These are phyloP conservation scores for Halictus rubicundus DNA, from an alignment of 1,140 invertebrate species.

Conservation along the genomic window DNA sequence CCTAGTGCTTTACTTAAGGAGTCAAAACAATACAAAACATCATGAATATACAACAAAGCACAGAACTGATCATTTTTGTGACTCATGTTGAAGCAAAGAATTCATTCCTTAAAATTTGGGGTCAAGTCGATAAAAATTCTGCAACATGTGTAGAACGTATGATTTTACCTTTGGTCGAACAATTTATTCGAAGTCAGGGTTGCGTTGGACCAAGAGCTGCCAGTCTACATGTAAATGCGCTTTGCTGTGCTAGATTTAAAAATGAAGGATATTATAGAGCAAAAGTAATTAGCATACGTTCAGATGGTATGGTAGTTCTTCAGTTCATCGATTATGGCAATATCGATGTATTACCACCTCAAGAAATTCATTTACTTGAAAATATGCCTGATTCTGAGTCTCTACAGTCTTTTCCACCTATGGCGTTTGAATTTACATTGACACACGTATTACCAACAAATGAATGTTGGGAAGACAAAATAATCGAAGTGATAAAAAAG, in stretches of 20 bases:
- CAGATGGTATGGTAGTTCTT: conserved; percentile 81
- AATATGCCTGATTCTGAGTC: conserved; percentile 76
- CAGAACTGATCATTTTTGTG: conserved; percentile 76
- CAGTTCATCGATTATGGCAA: conserved; percentile 88
- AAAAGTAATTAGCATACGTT: conserved; percentile 78
- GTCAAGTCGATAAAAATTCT: conserved; percentile 82
- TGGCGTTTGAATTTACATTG: conserved; percentile 83
- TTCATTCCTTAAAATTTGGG: conserved; percentile 85
- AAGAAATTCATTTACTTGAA: conserved; percentile 82
- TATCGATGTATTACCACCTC: conserved; percentile 80
- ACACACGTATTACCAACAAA: conserved; percentile 79
- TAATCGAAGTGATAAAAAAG: conserved; percentile 79
- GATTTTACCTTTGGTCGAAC: conserved; percentile 76
- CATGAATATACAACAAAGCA: conserved; percentile 34
- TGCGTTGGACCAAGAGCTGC: conserved; percentile 67
- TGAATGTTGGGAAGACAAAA: conserved; percentile 78
- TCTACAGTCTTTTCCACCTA: conserved; percentile 80
- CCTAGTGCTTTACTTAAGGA: neutral
- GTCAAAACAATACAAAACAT: conserved; percentile 8
- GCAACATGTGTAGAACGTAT: conserved; percentile 81
- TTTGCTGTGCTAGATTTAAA: conserved; percentile 85
- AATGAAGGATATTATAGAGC: conserved; percentile 84
- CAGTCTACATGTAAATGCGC: conserved; percentile 77
- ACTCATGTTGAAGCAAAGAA: conserved; percentile 85
- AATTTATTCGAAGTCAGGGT: conserved; percentile 79